phyloP scores from a whole-genome alignment of 37 sponge, comb jelly and placozoan species.

The Diacarnus erythraeanus region DNA sequence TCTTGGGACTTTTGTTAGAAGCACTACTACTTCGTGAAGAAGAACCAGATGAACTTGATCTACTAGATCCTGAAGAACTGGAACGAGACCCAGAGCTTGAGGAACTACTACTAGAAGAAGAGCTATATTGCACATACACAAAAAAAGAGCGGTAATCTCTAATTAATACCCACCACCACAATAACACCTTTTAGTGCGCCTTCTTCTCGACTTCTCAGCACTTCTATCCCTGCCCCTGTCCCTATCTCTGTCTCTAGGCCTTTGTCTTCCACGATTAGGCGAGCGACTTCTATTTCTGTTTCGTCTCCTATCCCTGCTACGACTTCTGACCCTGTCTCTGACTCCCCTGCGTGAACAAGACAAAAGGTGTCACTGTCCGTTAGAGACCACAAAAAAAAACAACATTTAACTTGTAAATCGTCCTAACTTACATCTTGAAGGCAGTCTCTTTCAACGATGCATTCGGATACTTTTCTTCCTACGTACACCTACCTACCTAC shows the following conservation, averaged over 20 bases:
- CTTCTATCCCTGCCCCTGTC: constrained; percentile 2
- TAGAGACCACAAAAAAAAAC: neutral
- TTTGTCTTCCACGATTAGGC: constrained; percentile 2
- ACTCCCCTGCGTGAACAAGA: constrained; percentile 30
- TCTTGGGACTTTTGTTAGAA: neutral
- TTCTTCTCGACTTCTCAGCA: too few relatives aligned
- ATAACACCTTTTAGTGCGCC: constrained; percentile 3
- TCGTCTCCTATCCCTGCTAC: constrained; percentile 30
- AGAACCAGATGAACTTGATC: constrained; percentile 15
- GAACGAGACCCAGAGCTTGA: constrained; percentile 44
- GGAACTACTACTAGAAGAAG: constrained; percentile 30
- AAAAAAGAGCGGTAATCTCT: neutral
- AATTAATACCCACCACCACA: constrained; percentile 31
- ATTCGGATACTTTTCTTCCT: too few relatives aligned
- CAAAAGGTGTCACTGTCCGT: neutral
- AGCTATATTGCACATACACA: neutral
- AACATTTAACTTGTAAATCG: too few relatives aligned
- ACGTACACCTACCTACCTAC: too few relatives aligned
- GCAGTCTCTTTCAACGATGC: too few relatives aligned
- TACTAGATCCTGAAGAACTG: constrained; percentile 45
- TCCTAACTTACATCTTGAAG: neutral
- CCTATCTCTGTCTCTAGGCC: constrained; percentile 20
- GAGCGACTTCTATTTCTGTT: constrained; percentile 18
- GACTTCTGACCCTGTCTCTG: constrained; percentile 31
- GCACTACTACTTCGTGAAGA: neutral